Percentiles rank a stretch among this genome's conserved stretches.
Evolutionary conservation across 1,140 invertebrate species (phyloP).

Genomic region (Gonioctena quinquepunctata): DNA sequence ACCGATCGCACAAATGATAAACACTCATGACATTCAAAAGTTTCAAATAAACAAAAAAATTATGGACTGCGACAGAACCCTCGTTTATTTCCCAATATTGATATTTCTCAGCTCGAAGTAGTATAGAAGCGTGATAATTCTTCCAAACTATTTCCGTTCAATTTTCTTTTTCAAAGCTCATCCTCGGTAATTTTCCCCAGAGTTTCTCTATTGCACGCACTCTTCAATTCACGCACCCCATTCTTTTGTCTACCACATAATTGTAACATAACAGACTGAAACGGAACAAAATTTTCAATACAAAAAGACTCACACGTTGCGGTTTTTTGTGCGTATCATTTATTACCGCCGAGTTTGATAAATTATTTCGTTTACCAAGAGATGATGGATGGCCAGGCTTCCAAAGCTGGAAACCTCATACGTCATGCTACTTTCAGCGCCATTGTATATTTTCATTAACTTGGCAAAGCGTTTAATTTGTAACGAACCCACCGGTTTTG

Average conservation of each 20-base stretch:
- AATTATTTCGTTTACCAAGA: conserved; percentile 20
- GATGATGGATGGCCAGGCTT: conserved; percentile 22
- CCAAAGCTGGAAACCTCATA: conserved; percentile 14
- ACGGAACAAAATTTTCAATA: neutral
- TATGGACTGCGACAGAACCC: too few species aligned
- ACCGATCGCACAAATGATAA: too few species aligned
- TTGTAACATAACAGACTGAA: neutral
- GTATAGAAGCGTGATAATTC: too few species aligned
- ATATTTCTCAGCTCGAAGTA: too few species aligned
- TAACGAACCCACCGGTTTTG: neutral
- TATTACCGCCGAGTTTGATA: conserved; percentile 25
- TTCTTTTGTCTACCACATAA: neutral
- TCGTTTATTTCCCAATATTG: too few species aligned
- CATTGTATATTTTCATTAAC: conserved; percentile 23
- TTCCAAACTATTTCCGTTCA: too few species aligned
- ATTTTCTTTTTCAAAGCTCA: too few species aligned
- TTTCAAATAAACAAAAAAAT: too few species aligned
- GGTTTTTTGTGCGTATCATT: neutral
- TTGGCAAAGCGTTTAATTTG: conserved; percentile 13
- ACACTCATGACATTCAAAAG: too few species aligned
- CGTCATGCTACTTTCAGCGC: conserved; percentile 20
- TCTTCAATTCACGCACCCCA: neutral
- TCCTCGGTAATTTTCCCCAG: too few species aligned
- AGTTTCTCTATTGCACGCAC: too few species aligned
- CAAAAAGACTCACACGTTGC: neutral